Conservation (phyloP, 2,888 invertebrate species). For the Lasioglossum marginatum region DNA sequence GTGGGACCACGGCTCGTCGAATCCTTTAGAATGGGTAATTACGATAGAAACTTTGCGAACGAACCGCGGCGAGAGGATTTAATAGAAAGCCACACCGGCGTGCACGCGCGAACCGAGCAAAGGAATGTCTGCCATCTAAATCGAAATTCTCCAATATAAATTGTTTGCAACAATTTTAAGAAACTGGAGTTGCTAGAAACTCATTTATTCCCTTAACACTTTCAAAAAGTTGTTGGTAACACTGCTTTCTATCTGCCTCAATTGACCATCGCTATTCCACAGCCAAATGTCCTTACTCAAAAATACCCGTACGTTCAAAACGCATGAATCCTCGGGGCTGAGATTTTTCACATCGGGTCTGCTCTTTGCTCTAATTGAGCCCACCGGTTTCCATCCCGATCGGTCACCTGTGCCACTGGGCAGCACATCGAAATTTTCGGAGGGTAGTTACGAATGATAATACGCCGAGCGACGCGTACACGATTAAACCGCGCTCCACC, state of each 20-base stretch:
- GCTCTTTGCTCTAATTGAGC: neutral
- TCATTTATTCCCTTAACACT: too few species aligned
- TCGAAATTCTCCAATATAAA: neutral
- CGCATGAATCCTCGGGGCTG: neutral
- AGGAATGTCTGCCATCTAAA: conserved; percentile 22
- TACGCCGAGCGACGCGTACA: conserved; percentile 1
- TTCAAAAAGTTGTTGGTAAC: too few species aligned
- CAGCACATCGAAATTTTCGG: neutral
- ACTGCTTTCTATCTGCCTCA: too few species aligned
- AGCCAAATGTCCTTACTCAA: neutral
- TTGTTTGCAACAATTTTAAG: neutral
- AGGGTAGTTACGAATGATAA: conserved; percentile 1
- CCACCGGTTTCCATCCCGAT: neutral
- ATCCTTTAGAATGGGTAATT: conserved; percentile 70
- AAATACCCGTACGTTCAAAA: neutral
- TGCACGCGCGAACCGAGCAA: neutral
- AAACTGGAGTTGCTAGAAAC: neutral
- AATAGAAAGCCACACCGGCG: conserved; percentile 40
- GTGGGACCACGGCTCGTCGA: conserved; percentile 65
- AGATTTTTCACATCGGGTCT: neutral
- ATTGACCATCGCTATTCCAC: too few species aligned
- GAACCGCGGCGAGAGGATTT: conserved; percentile 51
- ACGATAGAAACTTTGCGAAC: conserved; percentile 70
- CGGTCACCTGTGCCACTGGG: neutral
- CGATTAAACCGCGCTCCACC: conserved; percentile 8